A percentile compares a stretch with the other conserved stretches of the same genome.
Evolutionary conservation across 2,113 vertebrate genomes (phyloP).

Genomic region (Speoplatyrhinus poulsoni): DNA sequence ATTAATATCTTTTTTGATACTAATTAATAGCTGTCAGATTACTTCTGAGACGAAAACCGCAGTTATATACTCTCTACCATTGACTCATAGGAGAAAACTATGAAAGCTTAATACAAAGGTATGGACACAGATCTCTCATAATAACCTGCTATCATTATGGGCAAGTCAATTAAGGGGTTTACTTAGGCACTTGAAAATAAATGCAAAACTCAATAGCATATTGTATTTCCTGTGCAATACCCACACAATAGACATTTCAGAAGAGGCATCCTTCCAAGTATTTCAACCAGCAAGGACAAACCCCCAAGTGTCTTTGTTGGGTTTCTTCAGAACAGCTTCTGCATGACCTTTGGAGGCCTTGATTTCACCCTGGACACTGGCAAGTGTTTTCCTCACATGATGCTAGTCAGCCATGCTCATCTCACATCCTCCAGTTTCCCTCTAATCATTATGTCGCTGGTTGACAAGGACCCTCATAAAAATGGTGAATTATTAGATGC

Average conservation of each 20-base stretch:
- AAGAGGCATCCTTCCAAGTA: background rate
- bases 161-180: background rate
- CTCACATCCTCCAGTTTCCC: slow-evolving; percentile 50
- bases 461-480: slow-evolving; percentile 68
- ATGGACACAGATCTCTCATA: background rate
- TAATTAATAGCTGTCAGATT: too few relatives aligned
- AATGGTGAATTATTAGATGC: slow-evolving; percentile 60
- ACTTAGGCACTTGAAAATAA: background rate
- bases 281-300: background rate
- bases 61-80: too few relatives aligned
- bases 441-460: slow-evolving; percentile 61
- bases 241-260: background rate
- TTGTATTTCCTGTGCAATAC: background rate
- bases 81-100: too few relatives aligned
- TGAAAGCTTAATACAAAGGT: background rate
- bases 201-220: background rate
- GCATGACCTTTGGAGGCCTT: background rate
- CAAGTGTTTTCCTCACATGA: slow-evolving; percentile 32
- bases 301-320: background rate
- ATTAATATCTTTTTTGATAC: too few relatives aligned
- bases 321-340: background rate
- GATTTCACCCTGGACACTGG: slow-evolving; percentile 16
- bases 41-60: too few relatives aligned
- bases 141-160: too few relatives aligned
- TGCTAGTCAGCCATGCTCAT: slow-evolving; percentile 41